Evolutionary conservation across 2,888 invertebrate species (phyloP), one percentile per base, ranked within the genome.

Genomic region (Dorcus hopei): DNA sequence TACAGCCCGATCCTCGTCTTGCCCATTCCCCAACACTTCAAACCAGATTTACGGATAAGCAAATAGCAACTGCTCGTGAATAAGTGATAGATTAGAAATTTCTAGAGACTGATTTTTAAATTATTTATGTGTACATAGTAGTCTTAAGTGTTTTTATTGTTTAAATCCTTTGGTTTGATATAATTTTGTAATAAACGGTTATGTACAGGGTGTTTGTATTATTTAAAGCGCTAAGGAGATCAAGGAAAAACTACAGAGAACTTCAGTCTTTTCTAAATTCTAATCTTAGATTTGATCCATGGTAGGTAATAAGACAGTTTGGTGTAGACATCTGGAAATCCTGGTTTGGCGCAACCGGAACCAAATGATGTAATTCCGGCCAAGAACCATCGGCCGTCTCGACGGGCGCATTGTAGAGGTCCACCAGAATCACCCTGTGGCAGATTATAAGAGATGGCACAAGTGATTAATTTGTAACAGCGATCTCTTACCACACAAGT

Each of bases 291-390:
- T 59, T 70, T 78, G 59, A 95, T 93, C 95, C 95, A 95, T 26
- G 90, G 86, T 49, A 93, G 82, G 72, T 94, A 95, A 73, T 90
- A 89, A 0, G 90, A 90, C 7, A 93, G 85, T 70, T 90, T 85
- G 0, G 93, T 93, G 74, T 93, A 95, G 1, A 94, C 93, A 70
- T 95, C 95, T 0, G 94, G 94, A 61, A 88, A 93, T 0, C 94
- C 94, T 16, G 91, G 88, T 60, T 91, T 85, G 0, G 94, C 94
- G 75, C 95, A 95, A 43, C 95, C 95, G 0, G 94, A 94, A 0
- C 95, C 95, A 72, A 95, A 95, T 0, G 94, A 94, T 0, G 94
- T 95, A 40, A 95, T 87, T 0, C 95, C 95, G 0, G 90, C 89
- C 38, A 95, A 81, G 71, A 91, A 91, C 95, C 95, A 95, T 49